Evolutionary conservation across 1,140 invertebrate genomes (phyloP), one percentile per base, ranked within the genome.

Genomic region (Drosophila repletoides): DNA sequence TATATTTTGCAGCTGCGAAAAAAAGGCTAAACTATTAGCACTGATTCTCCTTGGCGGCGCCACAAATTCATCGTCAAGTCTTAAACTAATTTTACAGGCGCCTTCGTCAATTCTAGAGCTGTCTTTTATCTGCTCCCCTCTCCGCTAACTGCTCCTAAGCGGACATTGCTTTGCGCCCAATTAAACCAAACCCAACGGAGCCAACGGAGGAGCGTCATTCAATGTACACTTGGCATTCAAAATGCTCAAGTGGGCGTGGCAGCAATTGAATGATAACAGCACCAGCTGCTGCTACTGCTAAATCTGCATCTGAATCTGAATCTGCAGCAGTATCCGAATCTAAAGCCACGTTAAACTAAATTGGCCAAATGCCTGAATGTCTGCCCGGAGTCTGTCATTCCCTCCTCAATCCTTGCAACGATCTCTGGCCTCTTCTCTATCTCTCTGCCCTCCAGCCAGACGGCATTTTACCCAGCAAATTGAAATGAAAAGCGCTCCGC

Each of bases 191-290:
- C 5, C 12, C 14, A 26, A 24, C 12, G 52, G 48, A 66, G 49
- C 53, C 38, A 40, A 55, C 10, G 15, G 19, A 71, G 34, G 46
- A 73, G 29, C 29, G 61, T 49, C 52, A 66, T 59, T 34, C 45
- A 72, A 21, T 48, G 19, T 10, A 3, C 17, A 67, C 63, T 63
- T 70, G 52, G 56, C 31, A 77, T 84, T 65, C 56, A 65, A 79
- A 75, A 68, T 72, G 46, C 61, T 75, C 24, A 68, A 79, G 59
- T 71, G 67, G 67, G 60, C 66, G 51, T 65, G 63, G 49, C 59
- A 43, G 43, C 80, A 84, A 84, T 84, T 79, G 80, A 84, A 84
- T 86, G 79, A 86, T 86, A 75, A 68, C 66, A 72, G 43, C 64
- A 60, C 40, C 60, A 48, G 60, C 65, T 60, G 36, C 72, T 60